Evolutionary conservation across 2,113 vertebrate genomes (phyloP), one percentile per base, ranked within the genome.

Genomic region (Psephotus haematonotus): DNA sequence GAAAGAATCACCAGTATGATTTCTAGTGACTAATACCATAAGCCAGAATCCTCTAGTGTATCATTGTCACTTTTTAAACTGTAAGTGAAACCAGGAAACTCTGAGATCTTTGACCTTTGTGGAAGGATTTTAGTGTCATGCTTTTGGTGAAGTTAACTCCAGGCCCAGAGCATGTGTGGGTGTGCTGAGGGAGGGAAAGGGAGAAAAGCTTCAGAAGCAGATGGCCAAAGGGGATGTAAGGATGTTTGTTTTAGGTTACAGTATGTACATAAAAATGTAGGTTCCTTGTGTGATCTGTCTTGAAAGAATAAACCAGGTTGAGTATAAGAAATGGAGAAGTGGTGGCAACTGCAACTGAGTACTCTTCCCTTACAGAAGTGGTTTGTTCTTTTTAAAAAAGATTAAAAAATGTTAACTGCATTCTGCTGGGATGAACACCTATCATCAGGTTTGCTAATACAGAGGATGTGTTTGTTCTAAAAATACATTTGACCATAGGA

Each of bases 161-260:
- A 25, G 1, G 29, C 47, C 14, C 46, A 65, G n/a, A 2, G 29
- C 25, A 47, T 37, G 23, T 23, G 50, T 13, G 2, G 0, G 44
- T 31, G 18, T 27, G 11, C 65, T 68, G 41, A 27, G 76, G 79
- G 31, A 92, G 39, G 55, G 46, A n/a, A 89, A 46, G 31, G 67
- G 39, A 80, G 53, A 76, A 91, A 52, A 82, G 24, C 46, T 91
- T 82, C 57, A 46, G 80, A 31, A 93, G 68, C 88, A 97, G 92
- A 87, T 84, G 70, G 72, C 76, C 65, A 74, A 75, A 92, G 50
- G 52, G 83, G 65, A 93, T 65, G 77, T 57, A 85, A 93, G 86
- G 52, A 62, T 92, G 88, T 92, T 95, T 95, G 94, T 82, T 83
- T 96, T 91, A 87, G 81, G 83, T 93, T 94, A 88, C 49, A 82